Percentiles rank a stretch among this genome's conserved stretches.
These are phyloP conservation scores for Chauna torquata DNA, from an alignment of 2,113 vertebrate species.

Conservation along the genomic window DNA sequence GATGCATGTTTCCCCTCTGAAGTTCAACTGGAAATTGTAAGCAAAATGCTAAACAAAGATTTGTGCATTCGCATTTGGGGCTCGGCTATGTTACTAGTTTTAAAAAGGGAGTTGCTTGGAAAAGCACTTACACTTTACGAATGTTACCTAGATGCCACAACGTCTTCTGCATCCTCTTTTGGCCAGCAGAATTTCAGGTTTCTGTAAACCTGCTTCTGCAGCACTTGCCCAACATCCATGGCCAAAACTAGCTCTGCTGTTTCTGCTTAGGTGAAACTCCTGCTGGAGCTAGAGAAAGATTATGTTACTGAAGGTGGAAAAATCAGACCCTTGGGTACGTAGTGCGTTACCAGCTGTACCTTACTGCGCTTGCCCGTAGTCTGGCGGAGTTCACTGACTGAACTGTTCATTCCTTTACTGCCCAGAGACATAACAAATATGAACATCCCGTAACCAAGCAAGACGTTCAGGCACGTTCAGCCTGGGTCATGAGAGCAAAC, in stretches of 20 bases:
- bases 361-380: not conserved
- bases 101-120: not conserved
- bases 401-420: not conserved
- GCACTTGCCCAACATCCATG: accelerated
- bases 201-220: not conserved
- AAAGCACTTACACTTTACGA: not conserved
- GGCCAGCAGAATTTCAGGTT: not conserved
- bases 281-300: not conserved
- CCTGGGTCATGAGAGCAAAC: accelerated
- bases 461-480: not conserved
- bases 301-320: not conserved
- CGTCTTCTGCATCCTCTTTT: not conserved
- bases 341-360: accelerated
- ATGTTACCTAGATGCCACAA: not conserved
- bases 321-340: not conserved
- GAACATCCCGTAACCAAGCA: not conserved
- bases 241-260: not conserved
- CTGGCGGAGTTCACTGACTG: not conserved
- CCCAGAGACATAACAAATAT: not conserved
- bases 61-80: not conserved
- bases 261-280: not conserved
- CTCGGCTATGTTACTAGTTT: not conserved
- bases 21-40: not conserved
- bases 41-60: not conserved
- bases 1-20: accelerated